A percentile compares a stretch with the other conserved stretches of the same genome.
Evolutionary conservation across 2,797 vertebrate species (phyloP).

Genomic region (Hylomyscus alleni): DNA sequence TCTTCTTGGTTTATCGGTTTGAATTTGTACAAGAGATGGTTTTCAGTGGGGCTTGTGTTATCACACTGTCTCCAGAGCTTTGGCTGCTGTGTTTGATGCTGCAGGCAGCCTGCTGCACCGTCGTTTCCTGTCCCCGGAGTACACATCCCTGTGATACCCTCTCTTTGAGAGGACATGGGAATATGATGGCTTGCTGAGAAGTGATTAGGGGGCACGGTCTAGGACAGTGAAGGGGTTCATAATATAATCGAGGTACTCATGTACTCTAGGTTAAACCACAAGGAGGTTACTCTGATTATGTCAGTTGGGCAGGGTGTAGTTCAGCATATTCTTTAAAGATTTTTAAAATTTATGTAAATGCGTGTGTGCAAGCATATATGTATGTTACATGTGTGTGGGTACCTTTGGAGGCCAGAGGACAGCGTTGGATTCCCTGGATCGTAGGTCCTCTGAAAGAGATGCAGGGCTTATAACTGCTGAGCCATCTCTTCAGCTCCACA

Average conservation of each 20-base stretch:
- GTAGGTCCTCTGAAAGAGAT: not conserved
- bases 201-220: not conserved
- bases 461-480: not conserved
- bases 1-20: not conserved
- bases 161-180: not conserved
- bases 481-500: not conserved
- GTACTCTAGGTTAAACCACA: slow-evolving; percentile 35
- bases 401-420: not conserved
- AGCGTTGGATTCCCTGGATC: not conserved
- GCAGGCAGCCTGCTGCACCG: not conserved
- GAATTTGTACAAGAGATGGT: not conserved
- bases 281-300: not conserved
- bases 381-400: not conserved
- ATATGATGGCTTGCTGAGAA: not conserved
- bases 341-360: not conserved
- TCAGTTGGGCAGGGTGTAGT: not conserved
- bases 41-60: not conserved
- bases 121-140: not conserved
- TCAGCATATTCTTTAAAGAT: not conserved
- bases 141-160: not conserved
- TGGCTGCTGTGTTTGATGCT: not conserved
- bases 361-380: not conserved
- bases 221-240: slow-evolving; percentile 29
- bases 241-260: not conserved
- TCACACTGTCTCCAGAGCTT: not conserved